A percentile compares a stretch with the other conserved stretches of the same genome.
These are phyloP conservation scores for Drosophila sucinea DNA, from an alignment of 1,140 invertebrate genomes.

Conservation along the genomic window DNA sequence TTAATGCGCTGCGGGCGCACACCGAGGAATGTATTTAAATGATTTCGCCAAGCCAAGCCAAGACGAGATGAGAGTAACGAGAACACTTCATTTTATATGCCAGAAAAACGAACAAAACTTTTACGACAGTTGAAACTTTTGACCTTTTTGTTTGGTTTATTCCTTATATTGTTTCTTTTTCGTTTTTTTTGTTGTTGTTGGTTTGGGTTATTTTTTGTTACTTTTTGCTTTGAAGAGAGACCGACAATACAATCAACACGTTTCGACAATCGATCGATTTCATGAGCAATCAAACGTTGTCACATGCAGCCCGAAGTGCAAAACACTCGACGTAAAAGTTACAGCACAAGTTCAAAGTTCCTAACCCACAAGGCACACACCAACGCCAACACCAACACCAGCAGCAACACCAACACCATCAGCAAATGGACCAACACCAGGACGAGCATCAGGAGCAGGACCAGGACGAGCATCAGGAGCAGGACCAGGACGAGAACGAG, in stretches of 20 bases:
- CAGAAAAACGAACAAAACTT: conserved; percentile 53
- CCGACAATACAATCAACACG: conserved; percentile 74
- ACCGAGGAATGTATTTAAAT: conserved; percentile 58
- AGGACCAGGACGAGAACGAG: conserved; percentile 3
- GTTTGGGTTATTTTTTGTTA: conserved; percentile 16
- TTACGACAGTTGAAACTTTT: conserved; percentile 73
- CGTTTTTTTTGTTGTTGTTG: background rate
- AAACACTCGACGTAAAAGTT: conserved; percentile 60
- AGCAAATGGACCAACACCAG: conserved; percentile 15
- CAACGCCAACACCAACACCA: conserved; percentile 2
- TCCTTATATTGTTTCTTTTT: conserved; percentile 45
- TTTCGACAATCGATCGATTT: conserved; percentile 77
- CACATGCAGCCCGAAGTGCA: conserved; percentile 57
- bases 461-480: conserved; percentile 3
- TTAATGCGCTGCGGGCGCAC: conserved; percentile 50
- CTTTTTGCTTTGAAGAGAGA: conserved; percentile 13
- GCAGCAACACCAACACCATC: background rate
- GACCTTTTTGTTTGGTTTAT: conserved; percentile 54
- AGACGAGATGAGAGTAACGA: conserved; percentile 31
- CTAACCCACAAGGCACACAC: conserved; percentile 55
- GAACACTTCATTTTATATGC: conserved; percentile 68
- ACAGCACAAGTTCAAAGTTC: conserved; percentile 73
- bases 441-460: background rate
- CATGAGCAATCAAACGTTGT: conserved; percentile 77
- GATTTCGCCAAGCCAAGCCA: conserved; percentile 44